phyloP scores from a whole-genome alignment of 1,140 invertebrate species.

The Battus philenor region DNA sequence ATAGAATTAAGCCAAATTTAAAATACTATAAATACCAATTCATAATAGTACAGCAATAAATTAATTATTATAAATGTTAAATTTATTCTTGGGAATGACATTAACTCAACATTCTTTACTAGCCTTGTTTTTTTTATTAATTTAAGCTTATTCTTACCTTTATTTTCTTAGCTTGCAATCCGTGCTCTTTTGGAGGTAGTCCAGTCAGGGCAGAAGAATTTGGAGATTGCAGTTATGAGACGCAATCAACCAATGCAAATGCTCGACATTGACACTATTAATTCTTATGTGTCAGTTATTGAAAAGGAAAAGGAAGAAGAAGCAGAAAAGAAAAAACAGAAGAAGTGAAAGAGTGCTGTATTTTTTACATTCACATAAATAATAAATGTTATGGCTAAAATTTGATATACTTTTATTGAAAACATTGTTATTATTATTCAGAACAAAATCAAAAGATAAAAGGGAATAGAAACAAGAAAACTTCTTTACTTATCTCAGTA shows the following conservation, averaged over 20 bases:
- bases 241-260: conserved; percentile 89
- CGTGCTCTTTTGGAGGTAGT: conserved; percentile 98
- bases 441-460: too few relatives aligned
- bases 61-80: too few relatives aligned
- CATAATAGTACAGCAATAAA: too few relatives aligned
- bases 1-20: too few relatives aligned
- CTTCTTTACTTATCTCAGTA: too few relatives aligned
- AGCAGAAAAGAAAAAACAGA: conserved; percentile 98
- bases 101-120: too few relatives aligned
- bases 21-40: too few relatives aligned
- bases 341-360: conserved; percentile 81
- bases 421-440: neutral
- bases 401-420: too few relatives aligned
- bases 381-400: conserved; percentile 26
- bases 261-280: conserved; percentile 93
- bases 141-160: too few relatives aligned
- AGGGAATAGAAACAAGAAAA: too few relatives aligned
- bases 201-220: conserved; percentile 98
- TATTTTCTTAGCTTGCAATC: conserved; percentile 86
- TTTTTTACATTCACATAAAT: conserved; percentile 52
- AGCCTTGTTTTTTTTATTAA: too few relatives aligned
- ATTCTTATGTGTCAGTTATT: conserved; percentile 94
- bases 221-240: conserved; percentile 98
- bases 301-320: conserved; percentile 99
- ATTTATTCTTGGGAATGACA: too few relatives aligned